Base-by-base conservation (phyloP, 2,888 invertebrate species). In the Temnothorax unifasciatus region DNA sequence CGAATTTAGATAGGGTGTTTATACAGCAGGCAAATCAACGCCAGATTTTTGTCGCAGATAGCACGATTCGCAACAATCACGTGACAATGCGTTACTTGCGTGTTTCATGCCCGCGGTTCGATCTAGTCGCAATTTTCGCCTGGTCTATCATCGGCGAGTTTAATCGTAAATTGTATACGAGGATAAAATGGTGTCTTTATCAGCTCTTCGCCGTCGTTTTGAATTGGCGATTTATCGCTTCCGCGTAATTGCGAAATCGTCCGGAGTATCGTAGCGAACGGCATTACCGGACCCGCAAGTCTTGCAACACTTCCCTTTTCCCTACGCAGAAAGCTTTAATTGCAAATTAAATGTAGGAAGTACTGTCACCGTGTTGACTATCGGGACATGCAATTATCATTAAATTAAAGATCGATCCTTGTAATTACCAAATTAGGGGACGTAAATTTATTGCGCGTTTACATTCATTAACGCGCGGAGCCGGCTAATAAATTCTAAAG, bases 41-140 rank as follows among this genome's bases (percentile, higher is more conserved):
- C 52, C 74, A 88, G 90, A 89, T 89, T 86, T 84, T 63, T 84
- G 52, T 66, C 38, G 2, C 3, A 47, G 69, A 86, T 90, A 86
- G 85, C 85, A 84, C 81, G 90, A 86, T 88, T 71, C 82, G 82
- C 38, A 89, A 86, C 71, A 88, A 87, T 90, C 86, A 89, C 86
- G 89, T 90, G 90, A 90, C 90, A 90, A 89, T 89, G 85, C 79
- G 84, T 88, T 75, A 59, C 83, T 90, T 85, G 90, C 90, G 89
- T 90, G 90, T 82, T 85, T 54, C 82, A 79, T 85, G 84, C 71
- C n/a, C 50, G 50, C 59, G 57, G 68, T 73, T 74, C 69, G 84
- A 85, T 89, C 83, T 82, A 85, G 66, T 85, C 86, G 47, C 84
- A 84, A 90, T 90, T 85, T 86, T 79, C 79, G 82, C 84, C 74